Conservation (phyloP, 2,888 invertebrate species). For the Agrenia bidenticulata region DNA sequence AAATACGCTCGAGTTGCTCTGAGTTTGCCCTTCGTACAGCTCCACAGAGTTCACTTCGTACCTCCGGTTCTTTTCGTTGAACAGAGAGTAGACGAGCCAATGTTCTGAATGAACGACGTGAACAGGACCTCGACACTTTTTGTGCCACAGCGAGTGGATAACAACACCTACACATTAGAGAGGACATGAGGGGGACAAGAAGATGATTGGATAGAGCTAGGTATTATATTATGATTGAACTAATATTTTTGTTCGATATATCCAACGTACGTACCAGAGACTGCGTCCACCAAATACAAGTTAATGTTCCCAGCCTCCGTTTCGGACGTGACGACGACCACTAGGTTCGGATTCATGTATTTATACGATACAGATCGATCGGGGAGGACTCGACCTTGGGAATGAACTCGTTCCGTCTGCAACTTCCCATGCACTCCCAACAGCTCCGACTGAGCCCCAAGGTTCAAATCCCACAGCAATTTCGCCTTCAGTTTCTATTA, state of each 20-base stretch:
- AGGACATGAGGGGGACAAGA: background rate
- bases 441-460: slow-evolving; percentile 69
- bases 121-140: slow-evolving; percentile 78
- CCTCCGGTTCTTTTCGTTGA: slow-evolving; percentile 88
- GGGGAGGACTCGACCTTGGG: slow-evolving; percentile 89
- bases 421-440: slow-evolving; percentile 67
- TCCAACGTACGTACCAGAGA: slow-evolving; percentile 72
- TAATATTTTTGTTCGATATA: background rate
- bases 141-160: slow-evolving; percentile 79
- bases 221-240: too few species aligned
- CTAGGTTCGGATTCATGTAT: slow-evolving; percentile 95
- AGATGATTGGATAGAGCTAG: too few species aligned
- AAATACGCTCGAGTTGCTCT: slow-evolving; percentile 80
- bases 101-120: slow-evolving; percentile 94
- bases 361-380: slow-evolving; percentile 98
- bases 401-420: slow-evolving; percentile 77
- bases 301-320: slow-evolving; percentile 69
- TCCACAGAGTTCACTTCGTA: slow-evolving; percentile 91
- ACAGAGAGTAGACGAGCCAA: slow-evolving; percentile 91
- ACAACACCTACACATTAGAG: slow-evolving; percentile 45
- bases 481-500: slow-evolving; percentile 57
- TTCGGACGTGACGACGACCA: slow-evolving; percentile 79
- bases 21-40: slow-evolving; percentile 88
- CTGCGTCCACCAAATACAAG: slow-evolving; percentile 84
- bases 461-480: slow-evolving; percentile 72